Conservation (phyloP, 1,140 invertebrate genomes). For the Schlechtendalia chinensis region DNA sequence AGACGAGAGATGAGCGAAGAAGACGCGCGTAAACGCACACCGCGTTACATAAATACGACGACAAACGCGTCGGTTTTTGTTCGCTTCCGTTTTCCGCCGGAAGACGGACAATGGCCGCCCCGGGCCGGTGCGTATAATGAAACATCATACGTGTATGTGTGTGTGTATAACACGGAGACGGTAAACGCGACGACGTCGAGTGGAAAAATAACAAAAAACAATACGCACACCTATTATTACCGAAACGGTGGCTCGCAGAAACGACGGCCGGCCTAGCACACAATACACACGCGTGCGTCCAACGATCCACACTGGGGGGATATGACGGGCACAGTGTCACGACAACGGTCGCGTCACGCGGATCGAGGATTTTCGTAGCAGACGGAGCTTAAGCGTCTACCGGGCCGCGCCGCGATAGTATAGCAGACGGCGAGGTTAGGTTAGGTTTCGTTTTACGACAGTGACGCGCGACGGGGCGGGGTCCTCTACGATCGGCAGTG, state of each 20-base stretch:
- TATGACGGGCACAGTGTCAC: slow-evolving; percentile 16
- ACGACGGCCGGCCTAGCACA: not conserved
- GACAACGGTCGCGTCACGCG: too few relatives aligned
- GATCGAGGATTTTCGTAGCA: too few relatives aligned
- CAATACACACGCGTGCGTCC: too few relatives aligned
- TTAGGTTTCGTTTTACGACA: too few relatives aligned
- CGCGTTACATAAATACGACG: too few relatives aligned
- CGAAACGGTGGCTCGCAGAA: not conserved
- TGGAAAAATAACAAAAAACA: not conserved
- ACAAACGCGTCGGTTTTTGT: slow-evolving; percentile 15
- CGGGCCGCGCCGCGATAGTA: too few relatives aligned
- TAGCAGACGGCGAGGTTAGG: too few relatives aligned
- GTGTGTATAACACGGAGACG: not conserved
- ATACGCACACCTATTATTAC: too few relatives aligned
- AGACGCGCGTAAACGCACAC: slow-evolving; percentile 15
- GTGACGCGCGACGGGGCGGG: too few relatives aligned
- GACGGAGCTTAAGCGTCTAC: too few relatives aligned
- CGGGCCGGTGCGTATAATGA: not conserved
- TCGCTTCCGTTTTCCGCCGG: slow-evolving; percentile 43
- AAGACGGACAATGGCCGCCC: slow-evolving; percentile 24
- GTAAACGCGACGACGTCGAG: not conserved
- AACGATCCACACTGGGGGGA: not conserved
- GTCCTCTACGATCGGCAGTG: too few relatives aligned
- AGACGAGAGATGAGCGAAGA: slow-evolving; percentile 38
- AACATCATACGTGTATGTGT: too few relatives aligned